A percentile compares a stretch with the other conserved stretches of the same genome.
phyloP scores from a whole-genome alignment of 2,888 invertebrate species.

The Trichogramma evanescens region DNA sequence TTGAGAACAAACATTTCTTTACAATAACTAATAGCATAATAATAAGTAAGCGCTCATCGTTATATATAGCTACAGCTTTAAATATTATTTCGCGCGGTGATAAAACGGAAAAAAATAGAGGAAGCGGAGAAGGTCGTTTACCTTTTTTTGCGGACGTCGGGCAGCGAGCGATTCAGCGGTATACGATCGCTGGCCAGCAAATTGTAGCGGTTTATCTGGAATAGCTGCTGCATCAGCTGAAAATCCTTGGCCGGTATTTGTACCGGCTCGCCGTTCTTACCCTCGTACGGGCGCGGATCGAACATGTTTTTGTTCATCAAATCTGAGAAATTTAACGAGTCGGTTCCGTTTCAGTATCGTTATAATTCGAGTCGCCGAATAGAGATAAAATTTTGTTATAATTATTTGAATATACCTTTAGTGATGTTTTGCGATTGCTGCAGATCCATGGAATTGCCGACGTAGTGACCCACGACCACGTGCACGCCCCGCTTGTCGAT shows the following conservation, averaged over 20 bases:
- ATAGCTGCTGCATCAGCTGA: constrained; percentile 70
- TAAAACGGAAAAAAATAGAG: background rate
- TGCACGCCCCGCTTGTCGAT: constrained; percentile 68
- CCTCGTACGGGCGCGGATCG: constrained; percentile 66
- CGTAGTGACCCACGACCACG: constrained; percentile 82
- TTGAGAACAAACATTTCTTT: constrained; percentile 26
- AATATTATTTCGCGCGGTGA: background rate
- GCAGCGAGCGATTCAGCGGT: constrained; percentile 74
- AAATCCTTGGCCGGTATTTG: constrained; percentile 68
- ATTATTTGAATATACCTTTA: constrained; percentile 52
- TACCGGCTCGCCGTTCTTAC: constrained; percentile 74
- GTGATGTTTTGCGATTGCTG: constrained; percentile 62
- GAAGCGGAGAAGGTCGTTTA: constrained; percentile 36
- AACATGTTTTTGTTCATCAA: constrained; percentile 72
- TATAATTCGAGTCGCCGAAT: background rate
- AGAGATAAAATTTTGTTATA: background rate
- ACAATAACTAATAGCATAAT: background rate
- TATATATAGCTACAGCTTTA: background rate
- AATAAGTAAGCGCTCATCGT: background rate
- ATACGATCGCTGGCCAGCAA: constrained; percentile 82
- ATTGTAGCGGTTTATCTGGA: constrained; percentile 79
- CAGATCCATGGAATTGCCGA: constrained; percentile 62
- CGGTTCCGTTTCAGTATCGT: background rate
- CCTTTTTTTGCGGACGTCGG: constrained; percentile 77
- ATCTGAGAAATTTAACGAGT: constrained; percentile 48